These are phyloP conservation scores for Piaya cayana DNA, from an alignment of 2,113 vertebrate species.

Conservation along the genomic window DNA sequence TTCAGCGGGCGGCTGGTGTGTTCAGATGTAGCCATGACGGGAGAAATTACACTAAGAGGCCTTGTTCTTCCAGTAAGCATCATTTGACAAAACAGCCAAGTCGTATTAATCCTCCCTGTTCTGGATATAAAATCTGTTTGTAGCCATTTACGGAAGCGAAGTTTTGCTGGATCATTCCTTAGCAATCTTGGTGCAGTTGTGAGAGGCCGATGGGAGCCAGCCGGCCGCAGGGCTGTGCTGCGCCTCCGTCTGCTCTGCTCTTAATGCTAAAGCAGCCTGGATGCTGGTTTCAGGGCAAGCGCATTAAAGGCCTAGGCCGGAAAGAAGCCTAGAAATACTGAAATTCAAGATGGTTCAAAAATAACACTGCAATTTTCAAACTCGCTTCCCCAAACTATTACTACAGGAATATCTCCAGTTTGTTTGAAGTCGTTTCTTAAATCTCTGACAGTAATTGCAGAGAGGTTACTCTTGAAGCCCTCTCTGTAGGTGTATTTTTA, in stretches of 20 bases:
- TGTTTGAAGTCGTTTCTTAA: background rate
- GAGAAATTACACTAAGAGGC: slow-evolving; percentile 96
- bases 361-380: background rate
- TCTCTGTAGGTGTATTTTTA: accelerated
- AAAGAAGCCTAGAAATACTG: background rate
- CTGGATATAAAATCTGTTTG: background rate
- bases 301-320: background rate
- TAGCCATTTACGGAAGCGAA: background rate
- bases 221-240: background rate
- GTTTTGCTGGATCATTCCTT: background rate
- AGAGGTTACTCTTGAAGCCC: background rate
- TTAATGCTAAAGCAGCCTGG: background rate
- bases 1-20: slow-evolving; percentile 92
- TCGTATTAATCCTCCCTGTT: background rate
- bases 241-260: background rate
- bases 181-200: background rate
- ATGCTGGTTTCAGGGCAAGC: background rate
- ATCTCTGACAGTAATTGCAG: background rate
- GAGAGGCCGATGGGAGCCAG: background rate
- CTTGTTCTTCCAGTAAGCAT: slow-evolving; percentile 93
- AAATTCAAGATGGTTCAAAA: background rate
- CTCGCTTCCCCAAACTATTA: background rate
- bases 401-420: background rate
- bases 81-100: background rate
- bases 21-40: slow-evolving; percentile 97